Base-by-base conservation (phyloP, 2,797 vertebrate genomes). In the Sphaeramia orbicularis region DNA sequence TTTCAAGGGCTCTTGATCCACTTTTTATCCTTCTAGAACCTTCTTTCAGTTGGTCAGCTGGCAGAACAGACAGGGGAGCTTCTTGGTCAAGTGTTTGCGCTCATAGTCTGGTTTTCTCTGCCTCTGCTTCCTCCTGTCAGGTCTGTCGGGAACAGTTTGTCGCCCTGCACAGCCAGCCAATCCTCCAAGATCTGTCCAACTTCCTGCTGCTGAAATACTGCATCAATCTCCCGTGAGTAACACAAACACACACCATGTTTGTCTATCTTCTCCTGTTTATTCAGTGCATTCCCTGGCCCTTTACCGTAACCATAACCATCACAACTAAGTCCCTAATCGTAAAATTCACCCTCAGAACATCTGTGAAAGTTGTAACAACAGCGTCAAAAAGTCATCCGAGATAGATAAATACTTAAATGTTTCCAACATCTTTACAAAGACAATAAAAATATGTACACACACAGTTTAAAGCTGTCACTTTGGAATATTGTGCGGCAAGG, bases 91-190 rank as follows among this genome's bases (percentile, higher is more conserved):
- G 8, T 56, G 9, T 79, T 77, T 55, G 5, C 49, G 30, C 54
- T 71, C 50, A 59, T 12, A 51, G 16, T 53, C 4, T 7, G 2
- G n/a, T 15, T 75, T 36, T 54, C 42, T 70, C 38, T 62, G n/a
- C 61, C 19, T 71, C 27, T 38, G 52, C 55, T 16, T 74, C 43
- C 49, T 35, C 58, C 65, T 48, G 72, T 54, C 90, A 99, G 98
- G 71, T 99, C 53, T 99, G 97, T 86, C 95, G 98, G 10, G 96
- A 99, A 80, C 97, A 99, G 88, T 99, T 99, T 0, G 94, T 99
- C 35, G 91, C 88, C 12, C 90, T 99, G 65, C 98, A 99, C 87
- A 96, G 92, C 1, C 93, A 98, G 86, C 97, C 96, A 9, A 98
- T 99, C 84, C 92, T 99, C 41, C 84, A 96, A 37, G 92, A 97